These are phyloP conservation scores for Lasiommata megera DNA, from an alignment of 2,888 invertebrate genomes.

Conservation along the genomic window DNA sequence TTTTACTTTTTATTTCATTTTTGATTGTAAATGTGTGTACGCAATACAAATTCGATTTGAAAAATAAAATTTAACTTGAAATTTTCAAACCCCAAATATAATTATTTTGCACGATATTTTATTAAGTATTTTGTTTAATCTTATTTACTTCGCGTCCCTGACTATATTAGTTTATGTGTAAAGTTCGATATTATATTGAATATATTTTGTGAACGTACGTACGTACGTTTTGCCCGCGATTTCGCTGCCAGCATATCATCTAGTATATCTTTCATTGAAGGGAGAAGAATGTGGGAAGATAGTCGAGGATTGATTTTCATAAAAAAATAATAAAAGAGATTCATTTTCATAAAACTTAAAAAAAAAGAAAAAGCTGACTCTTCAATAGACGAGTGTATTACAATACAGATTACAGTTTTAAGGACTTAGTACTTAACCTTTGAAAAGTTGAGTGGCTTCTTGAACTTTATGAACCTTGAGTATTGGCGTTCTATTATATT, in stretches of 20 bases:
- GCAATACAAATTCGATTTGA: neutral
- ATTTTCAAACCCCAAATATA: too few species aligned
- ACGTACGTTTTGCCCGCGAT: too few species aligned
- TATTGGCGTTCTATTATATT: too few species aligned
- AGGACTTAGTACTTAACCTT: neutral
- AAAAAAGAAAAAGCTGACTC: neutral
- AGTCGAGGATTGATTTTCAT: too few species aligned
- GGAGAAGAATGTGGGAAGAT: too few species aligned
- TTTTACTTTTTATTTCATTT: too few species aligned
- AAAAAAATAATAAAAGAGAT: too few species aligned
- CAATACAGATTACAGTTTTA: neutral
- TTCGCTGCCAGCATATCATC: too few species aligned
- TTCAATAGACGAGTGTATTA: neutral
- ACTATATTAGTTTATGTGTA: neutral
- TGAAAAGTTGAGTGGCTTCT: neutral
- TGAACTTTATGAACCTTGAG: conserved; percentile 1
- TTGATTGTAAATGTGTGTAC: neutral
- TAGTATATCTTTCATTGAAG: too few species aligned
- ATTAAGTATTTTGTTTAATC: neutral
- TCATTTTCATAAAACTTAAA: too few species aligned
- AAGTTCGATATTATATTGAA: neutral
- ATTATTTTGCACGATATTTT: too few species aligned
- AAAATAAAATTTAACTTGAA: neutral
- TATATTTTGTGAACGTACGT: too few species aligned
- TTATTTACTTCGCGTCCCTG: neutral